These are phyloP conservation scores for Laspeyria flexula DNA, from an alignment of 2,888 invertebrate genomes.

Conservation along the genomic window DNA sequence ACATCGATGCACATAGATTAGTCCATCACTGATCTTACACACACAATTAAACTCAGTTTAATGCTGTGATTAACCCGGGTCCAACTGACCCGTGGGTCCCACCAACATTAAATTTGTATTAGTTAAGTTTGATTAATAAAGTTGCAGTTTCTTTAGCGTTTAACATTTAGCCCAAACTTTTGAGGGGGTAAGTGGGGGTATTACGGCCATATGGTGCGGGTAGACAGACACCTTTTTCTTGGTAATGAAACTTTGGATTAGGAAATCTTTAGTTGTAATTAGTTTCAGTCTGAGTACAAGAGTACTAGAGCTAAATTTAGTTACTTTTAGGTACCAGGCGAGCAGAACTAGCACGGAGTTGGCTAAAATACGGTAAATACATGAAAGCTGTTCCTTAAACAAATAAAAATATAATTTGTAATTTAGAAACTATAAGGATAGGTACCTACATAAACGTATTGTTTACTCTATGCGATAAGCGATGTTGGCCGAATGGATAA, in stretches of 20 bases:
- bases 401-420: too few relatives aligned
- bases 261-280: not conserved
- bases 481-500: too few relatives aligned
- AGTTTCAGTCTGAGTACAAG: not conserved
- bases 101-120: conserved; percentile 42
- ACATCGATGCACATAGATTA: not conserved
- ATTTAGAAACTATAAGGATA: too few relatives aligned
- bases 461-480: too few relatives aligned
- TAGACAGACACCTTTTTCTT: conserved; percentile 24
- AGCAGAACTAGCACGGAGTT: not conserved
- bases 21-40: conserved; percentile 11
- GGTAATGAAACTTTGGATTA: conserved; percentile 14
- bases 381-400: too few relatives aligned
- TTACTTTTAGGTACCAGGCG: not conserved
- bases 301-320: not conserved
- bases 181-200: not conserved
- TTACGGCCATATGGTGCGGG: conserved; percentile 27
- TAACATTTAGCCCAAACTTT: conserved; percentile 34
- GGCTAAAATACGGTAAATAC: not conserved
- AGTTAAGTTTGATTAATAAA: conserved; percentile 49
- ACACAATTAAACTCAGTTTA: conserved; percentile 42
- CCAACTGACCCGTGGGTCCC: conserved; percentile 26
- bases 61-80: conserved; percentile 25
- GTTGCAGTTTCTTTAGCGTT: conserved; percentile 40
- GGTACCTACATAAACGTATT: too few relatives aligned